These are phyloP conservation scores for Hybognathus amarus DNA, from an alignment of 2,797 vertebrate species.

Conservation along the genomic window DNA sequence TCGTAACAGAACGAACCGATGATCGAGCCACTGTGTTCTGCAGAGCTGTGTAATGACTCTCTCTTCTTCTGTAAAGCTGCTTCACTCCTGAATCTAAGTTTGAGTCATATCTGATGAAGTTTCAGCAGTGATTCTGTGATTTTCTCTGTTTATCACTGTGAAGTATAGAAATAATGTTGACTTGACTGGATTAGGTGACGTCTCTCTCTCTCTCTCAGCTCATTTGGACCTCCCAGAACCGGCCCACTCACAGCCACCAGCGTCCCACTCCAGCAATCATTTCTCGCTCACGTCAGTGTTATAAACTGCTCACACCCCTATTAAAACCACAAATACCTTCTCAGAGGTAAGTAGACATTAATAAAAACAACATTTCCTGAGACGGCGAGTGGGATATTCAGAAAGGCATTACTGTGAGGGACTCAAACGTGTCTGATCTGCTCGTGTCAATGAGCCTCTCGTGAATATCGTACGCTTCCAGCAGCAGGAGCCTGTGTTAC, in stretches of 20 bases:
- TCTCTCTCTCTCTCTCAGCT: constrained; percentile 64
- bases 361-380: constrained; percentile 77
- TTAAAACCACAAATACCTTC: constrained; percentile 78
- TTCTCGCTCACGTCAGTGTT: constrained; percentile 71
- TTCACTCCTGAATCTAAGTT: background rate
- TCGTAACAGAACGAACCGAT: too few species aligned
- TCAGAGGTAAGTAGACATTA: constrained; percentile 75
- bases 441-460: constrained; percentile 72
- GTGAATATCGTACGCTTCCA: constrained; percentile 74
- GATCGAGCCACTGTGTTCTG: background rate
- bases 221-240: constrained; percentile 80
- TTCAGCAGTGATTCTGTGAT: background rate
- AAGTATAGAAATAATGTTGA: background rate
- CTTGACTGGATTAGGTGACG: background rate
- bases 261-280: constrained; percentile 70
- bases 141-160: too few species aligned
- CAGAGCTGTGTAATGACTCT: background rate
- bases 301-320: constrained; percentile 79
- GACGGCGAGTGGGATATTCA: constrained; percentile 66
- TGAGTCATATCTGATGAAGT: background rate
- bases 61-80: background rate
- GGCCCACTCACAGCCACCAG: constrained; percentile 69
- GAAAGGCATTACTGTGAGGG: constrained; percentile 67
- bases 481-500: constrained; percentile 27
- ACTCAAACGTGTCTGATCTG: constrained; percentile 58